These are phyloP conservation scores for Sinocyclocheilus rhinocerous DNA, from an alignment of 2,113 vertebrate species.

Conservation along the genomic window DNA sequence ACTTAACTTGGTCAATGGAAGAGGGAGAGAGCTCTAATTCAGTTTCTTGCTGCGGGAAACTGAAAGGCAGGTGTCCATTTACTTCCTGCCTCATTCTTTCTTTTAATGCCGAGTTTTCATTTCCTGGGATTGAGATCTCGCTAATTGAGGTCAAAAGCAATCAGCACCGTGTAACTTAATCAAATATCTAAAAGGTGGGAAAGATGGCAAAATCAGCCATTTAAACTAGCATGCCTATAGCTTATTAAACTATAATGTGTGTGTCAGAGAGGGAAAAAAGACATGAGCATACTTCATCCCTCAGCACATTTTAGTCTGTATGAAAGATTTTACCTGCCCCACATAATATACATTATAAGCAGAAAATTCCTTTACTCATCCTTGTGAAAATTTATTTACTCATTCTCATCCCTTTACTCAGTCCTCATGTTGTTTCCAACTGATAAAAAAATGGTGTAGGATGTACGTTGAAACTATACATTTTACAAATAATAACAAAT, in stretches of 20 bases:
- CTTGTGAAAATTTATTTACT: not conserved
- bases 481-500: not conserved
- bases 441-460: not conserved
- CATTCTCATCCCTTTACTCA: not conserved
- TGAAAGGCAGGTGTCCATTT: slow-evolving; percentile 63
- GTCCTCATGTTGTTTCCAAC: not conserved
- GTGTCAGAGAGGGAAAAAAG: slow-evolving; percentile 24
- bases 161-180: slow-evolving; percentile 62
- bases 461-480: not conserved
- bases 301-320: not conserved
- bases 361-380: not conserved
- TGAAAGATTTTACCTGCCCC: not conserved
- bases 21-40: slow-evolving; percentile 55
- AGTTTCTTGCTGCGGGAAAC: slow-evolving; percentile 58
- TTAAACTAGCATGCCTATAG: slow-evolving; percentile 55
- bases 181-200: slow-evolving; percentile 67
- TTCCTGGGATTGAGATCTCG: slow-evolving; percentile 64
- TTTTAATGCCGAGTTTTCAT: slow-evolving; percentile 61
- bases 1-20: slow-evolving; percentile 50
- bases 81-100: slow-evolving; percentile 50
- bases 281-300: not conserved
- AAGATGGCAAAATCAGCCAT: slow-evolving; percentile 65
- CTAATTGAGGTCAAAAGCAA: slow-evolving; percentile 73
- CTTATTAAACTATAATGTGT: slow-evolving; percentile 50
- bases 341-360: not conserved